Percentiles rank a stretch among this genome's conserved stretches.
These are phyloP conservation scores for Drosophila kanapiae DNA, from an alignment of 1,140 invertebrate genomes.

Conservation along the genomic window DNA sequence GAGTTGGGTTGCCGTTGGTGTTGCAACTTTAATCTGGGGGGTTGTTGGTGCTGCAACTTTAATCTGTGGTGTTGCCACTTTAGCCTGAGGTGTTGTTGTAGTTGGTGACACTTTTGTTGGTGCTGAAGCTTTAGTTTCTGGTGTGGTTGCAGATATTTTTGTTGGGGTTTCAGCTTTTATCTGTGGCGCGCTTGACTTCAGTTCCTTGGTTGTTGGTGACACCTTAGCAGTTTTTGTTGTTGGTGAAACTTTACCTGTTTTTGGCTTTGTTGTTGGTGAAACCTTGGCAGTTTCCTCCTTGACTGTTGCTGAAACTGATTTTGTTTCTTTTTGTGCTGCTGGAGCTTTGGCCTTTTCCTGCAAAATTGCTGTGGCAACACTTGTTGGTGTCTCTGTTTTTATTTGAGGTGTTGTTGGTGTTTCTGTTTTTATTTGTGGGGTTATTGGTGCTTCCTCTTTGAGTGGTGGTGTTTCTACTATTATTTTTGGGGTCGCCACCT, in stretches of 20 bases:
- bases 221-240: constrained; percentile 1
- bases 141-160: constrained; percentile 1
- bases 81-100: not conserved
- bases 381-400: not conserved
- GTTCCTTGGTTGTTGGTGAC: not conserved
- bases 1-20: constrained; percentile 15
- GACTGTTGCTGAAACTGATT: no score
- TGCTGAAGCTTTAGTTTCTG: constrained; percentile 7
- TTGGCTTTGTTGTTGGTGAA: constrained; percentile 4
- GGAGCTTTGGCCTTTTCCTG: no score
- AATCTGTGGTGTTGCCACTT: constrained; percentile 16
- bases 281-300: constrained; percentile 21
- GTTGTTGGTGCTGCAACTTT: constrained; percentile 4
- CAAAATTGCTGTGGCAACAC: no score
- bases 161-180: not conserved
- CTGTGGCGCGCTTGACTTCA: not conserved
- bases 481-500: constrained; percentile 16
- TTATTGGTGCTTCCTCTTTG: constrained; percentile 4
- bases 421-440: constrained; percentile 2
- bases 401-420: not conserved
- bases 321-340: no score
- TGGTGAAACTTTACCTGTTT: constrained; percentile 8
- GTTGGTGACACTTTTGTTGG: not conserved
- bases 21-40: not conserved
- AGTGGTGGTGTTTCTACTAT: constrained; percentile 11